Percentiles rank a stretch among this genome's conserved stretches.
Evolutionary conservation across 2,888 invertebrate genomes (phyloP).

Genomic region (Frankliniella intonsa): DNA sequence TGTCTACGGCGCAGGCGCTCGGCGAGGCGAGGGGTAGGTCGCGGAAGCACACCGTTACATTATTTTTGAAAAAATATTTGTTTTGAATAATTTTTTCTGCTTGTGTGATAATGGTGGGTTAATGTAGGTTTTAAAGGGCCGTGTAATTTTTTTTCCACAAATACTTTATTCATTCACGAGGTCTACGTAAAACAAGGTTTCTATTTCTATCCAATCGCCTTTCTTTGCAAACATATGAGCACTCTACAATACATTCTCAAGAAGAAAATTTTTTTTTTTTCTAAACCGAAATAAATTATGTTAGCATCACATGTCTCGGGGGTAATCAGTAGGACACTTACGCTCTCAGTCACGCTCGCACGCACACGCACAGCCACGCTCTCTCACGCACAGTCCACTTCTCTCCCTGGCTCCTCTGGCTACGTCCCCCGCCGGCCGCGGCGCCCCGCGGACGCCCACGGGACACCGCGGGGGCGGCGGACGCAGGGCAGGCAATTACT

Average conservation of each 20-base stretch:
- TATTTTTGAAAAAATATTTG: too few species aligned
- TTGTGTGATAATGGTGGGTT: too few species aligned
- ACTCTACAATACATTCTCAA: too few species aligned
- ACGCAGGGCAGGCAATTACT: not conserved
- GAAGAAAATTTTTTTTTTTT: too few species aligned
- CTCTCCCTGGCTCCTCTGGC: not conserved
- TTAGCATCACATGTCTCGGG: slow-evolving; percentile 10
- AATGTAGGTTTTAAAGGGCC: too few species aligned
- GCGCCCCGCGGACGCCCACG: not conserved
- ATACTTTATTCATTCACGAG: too few species aligned
- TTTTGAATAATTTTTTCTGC: too few species aligned
- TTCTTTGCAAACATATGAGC: too few species aligned
- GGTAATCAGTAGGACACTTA: not conserved
- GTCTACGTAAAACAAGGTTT: too few species aligned
- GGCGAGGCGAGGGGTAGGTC: not conserved
- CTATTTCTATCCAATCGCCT: too few species aligned
- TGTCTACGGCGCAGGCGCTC: not conserved
- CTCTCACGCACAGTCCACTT: not conserved
- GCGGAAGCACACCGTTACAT: too few species aligned
- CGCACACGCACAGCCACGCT: not conserved
- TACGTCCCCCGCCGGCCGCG: not conserved
- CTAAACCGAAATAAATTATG: not conserved
- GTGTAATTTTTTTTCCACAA: too few species aligned
- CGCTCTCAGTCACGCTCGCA: not conserved
- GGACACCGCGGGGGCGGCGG: not conserved